A percentile compares a stretch with the other conserved stretches of the same genome.
These are phyloP conservation scores for Corticium candelabrum DNA, from an alignment of 37 sponge, comb jelly and placozoan species.

Conservation along the genomic window DNA sequence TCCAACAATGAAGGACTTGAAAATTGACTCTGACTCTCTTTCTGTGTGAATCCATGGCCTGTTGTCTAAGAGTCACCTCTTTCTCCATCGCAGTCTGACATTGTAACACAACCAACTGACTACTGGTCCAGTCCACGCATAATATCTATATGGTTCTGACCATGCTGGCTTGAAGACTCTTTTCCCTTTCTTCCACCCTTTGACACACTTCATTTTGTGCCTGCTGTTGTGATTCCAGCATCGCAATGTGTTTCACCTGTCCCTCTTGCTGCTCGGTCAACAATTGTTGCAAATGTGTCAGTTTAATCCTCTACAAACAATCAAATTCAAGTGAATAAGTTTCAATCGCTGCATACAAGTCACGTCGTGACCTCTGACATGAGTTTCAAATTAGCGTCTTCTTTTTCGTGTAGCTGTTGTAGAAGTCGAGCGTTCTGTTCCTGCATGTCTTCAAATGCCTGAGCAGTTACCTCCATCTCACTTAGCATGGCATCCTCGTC, in stretches of 20 bases:
- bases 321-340: no score
- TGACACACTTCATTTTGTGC: slow-evolving; percentile 34
- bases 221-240: not conserved
- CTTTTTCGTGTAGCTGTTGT: slow-evolving; percentile 86
- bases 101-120: not conserved
- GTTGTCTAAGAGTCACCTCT: slow-evolving; percentile 64
- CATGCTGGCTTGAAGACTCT: slow-evolving; percentile 37
- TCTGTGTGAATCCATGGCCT: slow-evolving; percentile 65
- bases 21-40: slow-evolving; percentile 40
- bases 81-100: slow-evolving; percentile 41
- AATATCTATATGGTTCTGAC: not conserved
- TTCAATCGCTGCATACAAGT: no score
- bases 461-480: slow-evolving; percentile 86
- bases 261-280: not conserved
- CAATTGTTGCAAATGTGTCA: not conserved
- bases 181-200: slow-evolving; percentile 78
- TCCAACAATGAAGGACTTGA: not conserved
- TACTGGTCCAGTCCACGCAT: no score
- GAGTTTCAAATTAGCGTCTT: slow-evolving; percentile 96
- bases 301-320: not conserved
- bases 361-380: slow-evolving; percentile 95
- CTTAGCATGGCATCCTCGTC: slow-evolving; percentile 74
- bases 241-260: not conserved
- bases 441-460: slow-evolving; percentile 92
- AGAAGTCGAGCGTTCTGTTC: slow-evolving; percentile 84